Evolutionary conservation across 2,888 invertebrate species (phyloP).

Genomic region (Icerya purchasi): DNA sequence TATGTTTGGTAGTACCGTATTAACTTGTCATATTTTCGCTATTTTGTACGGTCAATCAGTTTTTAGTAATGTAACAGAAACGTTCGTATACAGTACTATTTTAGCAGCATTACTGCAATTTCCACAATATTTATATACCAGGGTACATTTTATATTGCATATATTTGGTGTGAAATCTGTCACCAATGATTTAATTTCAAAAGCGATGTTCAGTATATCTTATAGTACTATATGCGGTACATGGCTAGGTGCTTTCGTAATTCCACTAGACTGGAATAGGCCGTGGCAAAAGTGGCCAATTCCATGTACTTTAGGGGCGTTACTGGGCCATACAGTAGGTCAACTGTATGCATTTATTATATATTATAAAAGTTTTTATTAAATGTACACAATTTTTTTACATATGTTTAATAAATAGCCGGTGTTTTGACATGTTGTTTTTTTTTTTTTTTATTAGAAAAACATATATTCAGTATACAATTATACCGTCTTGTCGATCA

Average conservation of each 20-base stretch:
- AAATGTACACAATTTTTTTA: too few species aligned
- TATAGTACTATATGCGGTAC: slow-evolving; percentile 24
- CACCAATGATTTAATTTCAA: background rate
- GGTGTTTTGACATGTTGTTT: too few species aligned
- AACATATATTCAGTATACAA: too few species aligned
- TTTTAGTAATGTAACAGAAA: slow-evolving; percentile 24
- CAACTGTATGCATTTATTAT: slow-evolving; percentile 7
- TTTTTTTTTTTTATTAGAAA: too few species aligned
- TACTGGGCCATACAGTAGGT: slow-evolving; percentile 28
- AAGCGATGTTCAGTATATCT: background rate
- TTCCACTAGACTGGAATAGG: slow-evolving; percentile 77
- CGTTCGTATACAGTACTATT: slow-evolving; percentile 39
- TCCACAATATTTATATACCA: slow-evolving; percentile 36
- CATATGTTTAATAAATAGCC: too few species aligned
- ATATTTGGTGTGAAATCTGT: background rate
- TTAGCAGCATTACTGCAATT: slow-evolving; percentile 38
- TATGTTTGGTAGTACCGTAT: background rate
- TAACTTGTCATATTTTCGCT: background rate
- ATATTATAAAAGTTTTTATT: background rate
- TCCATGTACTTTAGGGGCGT: slow-evolving; percentile 44
- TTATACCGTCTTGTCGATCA: too few species aligned
- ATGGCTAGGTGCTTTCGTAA: slow-evolving; percentile 64
- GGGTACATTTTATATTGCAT: background rate
- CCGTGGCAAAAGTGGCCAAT: slow-evolving; percentile 72
- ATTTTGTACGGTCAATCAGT: background rate